These are phyloP conservation scores for Thaumetopoea pityocampa DNA, from an alignment of 1,140 invertebrate genomes.

Conservation along the genomic window DNA sequence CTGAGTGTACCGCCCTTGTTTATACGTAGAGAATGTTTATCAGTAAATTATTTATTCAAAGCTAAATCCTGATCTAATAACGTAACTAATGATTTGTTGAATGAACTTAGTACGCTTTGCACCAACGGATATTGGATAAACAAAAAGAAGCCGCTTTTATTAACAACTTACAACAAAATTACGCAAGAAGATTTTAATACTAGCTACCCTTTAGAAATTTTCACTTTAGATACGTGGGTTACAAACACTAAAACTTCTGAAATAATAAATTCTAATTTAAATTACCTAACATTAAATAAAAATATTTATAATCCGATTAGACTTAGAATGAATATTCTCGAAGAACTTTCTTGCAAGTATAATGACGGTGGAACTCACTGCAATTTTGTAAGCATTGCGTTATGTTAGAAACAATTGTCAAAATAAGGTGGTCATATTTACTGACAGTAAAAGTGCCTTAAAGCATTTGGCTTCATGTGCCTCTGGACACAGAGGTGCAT, in stretches of 20 bases:
- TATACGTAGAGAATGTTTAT: slow-evolving; percentile 16
- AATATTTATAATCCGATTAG: neutral
- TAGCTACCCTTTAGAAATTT: neutral
- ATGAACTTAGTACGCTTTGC: neutral
- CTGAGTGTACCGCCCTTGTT: slow-evolving; percentile 12
- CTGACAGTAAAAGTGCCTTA: too few relatives aligned
- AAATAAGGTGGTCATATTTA: too few relatives aligned
- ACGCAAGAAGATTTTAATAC: neutral
- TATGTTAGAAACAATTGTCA: too few relatives aligned
- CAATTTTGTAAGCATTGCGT: too few relatives aligned
- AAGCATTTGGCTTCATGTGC: too few relatives aligned
- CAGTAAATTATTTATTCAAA: neutral
- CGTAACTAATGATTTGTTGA: neutral
- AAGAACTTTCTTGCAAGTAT: neutral
- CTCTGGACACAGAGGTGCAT: too few relatives aligned
- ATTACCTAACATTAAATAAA: neutral
- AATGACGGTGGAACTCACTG: too few relatives aligned
- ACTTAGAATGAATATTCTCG: neutral
- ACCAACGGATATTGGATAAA: neutral
- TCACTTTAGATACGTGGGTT: neutral
- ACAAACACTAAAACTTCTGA: neutral
- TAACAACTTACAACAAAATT: neutral
- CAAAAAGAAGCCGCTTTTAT: neutral
- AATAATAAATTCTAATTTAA: neutral
- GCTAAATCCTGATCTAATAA: neutral